These are phyloP conservation scores for Gymnocheta viridis DNA, from an alignment of 2,888 invertebrate genomes.

Conservation along the genomic window DNA sequence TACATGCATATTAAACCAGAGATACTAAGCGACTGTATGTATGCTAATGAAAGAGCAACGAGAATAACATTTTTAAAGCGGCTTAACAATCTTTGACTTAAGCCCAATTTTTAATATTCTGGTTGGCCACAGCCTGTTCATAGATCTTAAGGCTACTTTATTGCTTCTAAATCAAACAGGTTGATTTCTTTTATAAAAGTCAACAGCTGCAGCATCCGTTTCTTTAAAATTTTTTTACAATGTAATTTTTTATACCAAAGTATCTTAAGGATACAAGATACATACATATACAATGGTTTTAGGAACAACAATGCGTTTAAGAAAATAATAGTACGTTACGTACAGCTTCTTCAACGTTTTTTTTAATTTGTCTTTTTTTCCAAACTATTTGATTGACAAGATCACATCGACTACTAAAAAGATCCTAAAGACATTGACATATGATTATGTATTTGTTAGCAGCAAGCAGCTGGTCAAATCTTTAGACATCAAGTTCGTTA, in stretches of 20 bases:
- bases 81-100: background rate
- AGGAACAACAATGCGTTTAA: constrained; percentile 2
- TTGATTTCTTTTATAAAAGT: constrained; percentile 34
- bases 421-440: constrained; percentile 53
- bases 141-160: background rate
- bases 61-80: background rate
- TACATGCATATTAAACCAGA: too few relatives aligned
- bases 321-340: constrained; percentile 15
- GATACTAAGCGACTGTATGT: too few relatives aligned
- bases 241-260: background rate
- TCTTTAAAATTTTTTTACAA: constrained; percentile 10
- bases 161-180: constrained; percentile 25
- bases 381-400: constrained; percentile 56
- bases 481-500: background rate
- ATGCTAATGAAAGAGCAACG: background rate
- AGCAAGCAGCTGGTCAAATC: constrained; percentile 9
- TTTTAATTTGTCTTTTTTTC: background rate
- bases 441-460: constrained; percentile 42
- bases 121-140: background rate
- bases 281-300: constrained; percentile 6
- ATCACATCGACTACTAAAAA: constrained; percentile 44
- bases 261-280: constrained; percentile 3
- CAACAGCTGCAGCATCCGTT: constrained; percentile 60
- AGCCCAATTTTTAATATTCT: background rate
- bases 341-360: background rate